These are phyloP conservation scores for Caenorhabditis elegans DNA, from an alignment of 1,140 invertebrate species.

Conservation along the genomic window DNA sequence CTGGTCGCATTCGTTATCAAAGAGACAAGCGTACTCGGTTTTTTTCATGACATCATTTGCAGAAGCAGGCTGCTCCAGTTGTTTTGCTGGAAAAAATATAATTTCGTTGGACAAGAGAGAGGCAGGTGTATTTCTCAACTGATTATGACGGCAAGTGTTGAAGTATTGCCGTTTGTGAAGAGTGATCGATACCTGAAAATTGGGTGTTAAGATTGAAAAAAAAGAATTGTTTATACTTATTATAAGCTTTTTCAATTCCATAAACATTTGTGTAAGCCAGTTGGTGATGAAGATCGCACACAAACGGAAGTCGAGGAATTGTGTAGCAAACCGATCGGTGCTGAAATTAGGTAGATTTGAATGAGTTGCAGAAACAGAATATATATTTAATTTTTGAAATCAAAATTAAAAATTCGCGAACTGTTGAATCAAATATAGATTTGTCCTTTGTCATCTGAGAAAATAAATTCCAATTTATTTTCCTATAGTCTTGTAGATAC, in stretches of 20 bases:
- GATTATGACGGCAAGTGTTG: constrained; percentile 32
- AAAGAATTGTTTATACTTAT: background rate
- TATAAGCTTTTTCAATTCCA: constrained; percentile 31
- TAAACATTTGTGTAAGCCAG: constrained; percentile 3
- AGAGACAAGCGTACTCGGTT: constrained; percentile 32
- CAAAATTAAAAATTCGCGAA: too few species aligned
- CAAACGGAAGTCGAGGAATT: background rate
- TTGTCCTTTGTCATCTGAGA: too few species aligned
- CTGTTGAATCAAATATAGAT: too few species aligned
- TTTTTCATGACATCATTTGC: constrained; percentile 26
- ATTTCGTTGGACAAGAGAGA: background rate
- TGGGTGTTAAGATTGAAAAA: background rate
- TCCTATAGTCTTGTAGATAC: too few species aligned
- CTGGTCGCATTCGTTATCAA: constrained; percentile 38
- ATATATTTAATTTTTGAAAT: too few species aligned
- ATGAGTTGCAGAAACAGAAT: background rate
- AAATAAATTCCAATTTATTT: too few species aligned
- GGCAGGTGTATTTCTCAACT: constrained; percentile 5
- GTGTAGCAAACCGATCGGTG: constrained; percentile 10
- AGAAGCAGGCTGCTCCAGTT: constrained; percentile 35
- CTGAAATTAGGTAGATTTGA: background rate
- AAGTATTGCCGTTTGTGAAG: constrained; percentile 15
- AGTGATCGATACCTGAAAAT: constrained; percentile 30
- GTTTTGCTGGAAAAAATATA: constrained; percentile 33
- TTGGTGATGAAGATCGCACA: constrained; percentile 36